phyloP scores from a whole-genome alignment of 1,140 invertebrate genomes.

The Drosophila setifemur region DNA sequence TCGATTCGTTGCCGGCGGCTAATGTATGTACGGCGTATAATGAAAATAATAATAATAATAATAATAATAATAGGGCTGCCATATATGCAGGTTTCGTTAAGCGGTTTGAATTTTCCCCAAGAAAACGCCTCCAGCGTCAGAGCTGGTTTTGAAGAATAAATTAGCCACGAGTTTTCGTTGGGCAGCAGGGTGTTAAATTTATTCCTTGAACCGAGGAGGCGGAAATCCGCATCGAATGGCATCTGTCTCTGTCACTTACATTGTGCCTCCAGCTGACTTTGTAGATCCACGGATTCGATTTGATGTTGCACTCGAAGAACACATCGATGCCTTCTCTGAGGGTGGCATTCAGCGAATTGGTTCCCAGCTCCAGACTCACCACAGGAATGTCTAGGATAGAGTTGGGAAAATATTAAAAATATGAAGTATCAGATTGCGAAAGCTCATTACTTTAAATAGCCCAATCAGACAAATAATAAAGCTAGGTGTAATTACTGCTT shows the following conservation, averaged over 20 bases:
- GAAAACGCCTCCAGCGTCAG: background rate
- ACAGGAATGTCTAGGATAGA: constrained; percentile 88
- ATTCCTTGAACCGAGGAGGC: too few relatives aligned
- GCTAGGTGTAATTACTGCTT: constrained; percentile 71
- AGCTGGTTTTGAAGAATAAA: too few relatives aligned
- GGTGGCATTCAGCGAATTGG: constrained; percentile 89
- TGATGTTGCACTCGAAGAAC: constrained; percentile 95
- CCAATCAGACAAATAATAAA: constrained; percentile 37
- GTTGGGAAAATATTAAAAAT: background rate
- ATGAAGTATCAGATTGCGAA: background rate
- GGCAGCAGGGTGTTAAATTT: background rate
- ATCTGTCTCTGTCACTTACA: constrained; percentile 84
- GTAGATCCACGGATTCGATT: constrained; percentile 93
- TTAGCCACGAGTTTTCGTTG: background rate
- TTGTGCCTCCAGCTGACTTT: constrained; percentile 93
- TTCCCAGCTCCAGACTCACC: constrained; percentile 90
- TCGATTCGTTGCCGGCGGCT: constrained; percentile 51
- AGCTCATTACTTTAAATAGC: constrained; percentile 40
- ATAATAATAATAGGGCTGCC: constrained; percentile 43
- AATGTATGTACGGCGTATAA: constrained; percentile 68
- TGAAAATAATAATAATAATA: constrained; percentile 73
- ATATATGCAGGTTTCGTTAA: background rate
- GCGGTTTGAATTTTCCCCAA: background rate
- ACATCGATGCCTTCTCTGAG: constrained; percentile 94
- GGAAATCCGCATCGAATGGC: background rate